Conservation (phyloP, 2,113 vertebrate genomes). For the Pterocles orientalis region DNA sequence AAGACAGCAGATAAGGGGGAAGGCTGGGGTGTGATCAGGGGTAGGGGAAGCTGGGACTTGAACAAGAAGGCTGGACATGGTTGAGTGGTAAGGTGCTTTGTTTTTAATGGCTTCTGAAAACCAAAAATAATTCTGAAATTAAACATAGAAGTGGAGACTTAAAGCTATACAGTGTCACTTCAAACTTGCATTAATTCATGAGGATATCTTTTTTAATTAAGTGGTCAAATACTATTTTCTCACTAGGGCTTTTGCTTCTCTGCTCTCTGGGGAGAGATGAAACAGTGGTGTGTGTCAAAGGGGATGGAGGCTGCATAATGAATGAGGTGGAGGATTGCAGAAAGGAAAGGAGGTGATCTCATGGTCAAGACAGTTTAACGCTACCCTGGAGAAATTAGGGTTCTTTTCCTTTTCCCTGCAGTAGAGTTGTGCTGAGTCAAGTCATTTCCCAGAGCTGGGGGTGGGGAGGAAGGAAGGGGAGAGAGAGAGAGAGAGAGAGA, state of each 20-base stretch:
- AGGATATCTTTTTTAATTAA: not conserved
- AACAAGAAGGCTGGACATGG: not conserved
- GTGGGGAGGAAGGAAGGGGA: fast-evolving
- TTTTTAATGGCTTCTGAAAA: not conserved
- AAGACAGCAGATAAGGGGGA: not conserved
- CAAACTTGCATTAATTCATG: not conserved
- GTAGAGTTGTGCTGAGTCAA: not conserved
- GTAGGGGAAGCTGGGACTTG: not conserved
- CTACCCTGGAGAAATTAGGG: not conserved
- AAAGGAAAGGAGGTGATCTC: not conserved
- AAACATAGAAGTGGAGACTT: not conserved
- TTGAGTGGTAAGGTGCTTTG: not conserved
- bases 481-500: too few relatives aligned
- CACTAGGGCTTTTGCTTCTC: not conserved
- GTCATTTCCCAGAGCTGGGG: not conserved
- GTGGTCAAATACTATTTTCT: not conserved
- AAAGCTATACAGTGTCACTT: not conserved
- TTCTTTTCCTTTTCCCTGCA: not conserved
- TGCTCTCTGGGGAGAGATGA: not conserved
- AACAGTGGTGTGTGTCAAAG: not conserved
- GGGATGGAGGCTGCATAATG: not conserved
- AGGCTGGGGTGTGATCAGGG: not conserved
- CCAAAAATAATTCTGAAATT: not conserved
- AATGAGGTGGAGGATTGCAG: not conserved
- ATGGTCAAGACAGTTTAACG: not conserved